A percentile compares a stretch with the other conserved stretches of the same genome.
These are phyloP conservation scores for Gastracanthus pulcherrimus DNA, from an alignment of 2,888 invertebrate species.

Conservation along the genomic window DNA sequence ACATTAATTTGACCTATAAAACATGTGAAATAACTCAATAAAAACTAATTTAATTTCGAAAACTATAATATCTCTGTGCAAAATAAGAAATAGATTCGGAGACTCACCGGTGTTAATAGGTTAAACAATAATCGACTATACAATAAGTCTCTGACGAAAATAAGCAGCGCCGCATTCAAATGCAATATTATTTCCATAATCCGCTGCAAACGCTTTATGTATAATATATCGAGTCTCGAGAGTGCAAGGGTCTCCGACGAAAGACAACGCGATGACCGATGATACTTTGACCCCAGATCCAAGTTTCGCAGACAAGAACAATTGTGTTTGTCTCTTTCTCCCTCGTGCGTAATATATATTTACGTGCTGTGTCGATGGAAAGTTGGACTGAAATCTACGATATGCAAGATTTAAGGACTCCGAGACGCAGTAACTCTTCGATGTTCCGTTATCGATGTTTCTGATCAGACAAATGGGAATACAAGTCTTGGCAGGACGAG, in stretches of 20 bases:
- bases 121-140: no score
- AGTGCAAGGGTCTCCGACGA: conserved; percentile 33
- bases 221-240: conserved; percentile 13
- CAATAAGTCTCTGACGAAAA: conserved; percentile 2
- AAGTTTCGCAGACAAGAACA: conserved; percentile 37
- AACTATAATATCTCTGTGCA: no score
- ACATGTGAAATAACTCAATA: no score
- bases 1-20: no score
- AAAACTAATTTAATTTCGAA: no score
- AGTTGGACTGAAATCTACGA: background rate
- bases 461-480: background rate
- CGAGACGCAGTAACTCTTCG: no score
- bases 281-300: conserved; percentile 45
- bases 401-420: conserved; percentile 11
- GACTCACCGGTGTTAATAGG: no score
- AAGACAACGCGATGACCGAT: conserved; percentile 50
- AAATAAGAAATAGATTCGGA: no score
- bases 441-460: background rate
- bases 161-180: background rate
- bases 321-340: background rate
- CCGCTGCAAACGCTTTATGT: background rate
- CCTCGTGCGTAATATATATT: background rate
- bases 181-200: conserved; percentile 41
- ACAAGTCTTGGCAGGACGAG: background rate
- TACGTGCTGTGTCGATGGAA: background rate